Base-by-base conservation (phyloP, 2,888 invertebrate species). In the Zelleria hepariella region DNA sequence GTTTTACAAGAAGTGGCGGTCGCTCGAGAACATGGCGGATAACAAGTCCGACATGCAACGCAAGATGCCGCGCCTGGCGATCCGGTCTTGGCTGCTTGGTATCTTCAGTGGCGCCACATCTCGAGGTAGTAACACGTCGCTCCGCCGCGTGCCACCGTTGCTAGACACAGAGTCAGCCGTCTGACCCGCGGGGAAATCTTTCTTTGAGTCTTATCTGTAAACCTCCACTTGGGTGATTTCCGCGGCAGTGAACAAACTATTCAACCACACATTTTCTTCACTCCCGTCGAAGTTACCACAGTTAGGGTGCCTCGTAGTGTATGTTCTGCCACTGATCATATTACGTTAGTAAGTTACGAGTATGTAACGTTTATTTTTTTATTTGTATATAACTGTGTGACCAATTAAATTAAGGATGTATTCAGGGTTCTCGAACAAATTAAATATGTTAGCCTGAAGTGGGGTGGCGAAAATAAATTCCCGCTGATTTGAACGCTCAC, bases 1-100 rank as follows among this genome's bases (percentile, higher is more conserved):
- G 72, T 84, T 88, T 67, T 90, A 91, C 66, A 94, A 94, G 80
- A 91, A 94, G 71, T 96, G 95, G 93, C 93, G 92, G 68, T 95
- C 95, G 55, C 86, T 95, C 58, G 95, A 96, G 80, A 92, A 93
- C 65, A 90, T 95, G 55, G 78, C 79, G 47, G 86, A 80, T 62
- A 74, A 66, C 56, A 82, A 84, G 69, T 66, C 67, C 62, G 72
- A 72, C 48, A 67, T 73, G 63, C 86, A 91, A 48, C 86, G 85
- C 66, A 93, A 93, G 75, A 90, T 92, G 73, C 89, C 91, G 58
- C 90, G 92, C 61, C 91, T 92, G 69, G 92, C 94, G 25, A 90
- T 95, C 63, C 91, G 93, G 67, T 90, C 90, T 65, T 95, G 95
- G 94, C 82, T 95, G 70, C 91, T 93, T 53, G 94, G 93, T 68